Conservation (phyloP, 2,797 vertebrate species). For the Natrix natrix region DNA sequence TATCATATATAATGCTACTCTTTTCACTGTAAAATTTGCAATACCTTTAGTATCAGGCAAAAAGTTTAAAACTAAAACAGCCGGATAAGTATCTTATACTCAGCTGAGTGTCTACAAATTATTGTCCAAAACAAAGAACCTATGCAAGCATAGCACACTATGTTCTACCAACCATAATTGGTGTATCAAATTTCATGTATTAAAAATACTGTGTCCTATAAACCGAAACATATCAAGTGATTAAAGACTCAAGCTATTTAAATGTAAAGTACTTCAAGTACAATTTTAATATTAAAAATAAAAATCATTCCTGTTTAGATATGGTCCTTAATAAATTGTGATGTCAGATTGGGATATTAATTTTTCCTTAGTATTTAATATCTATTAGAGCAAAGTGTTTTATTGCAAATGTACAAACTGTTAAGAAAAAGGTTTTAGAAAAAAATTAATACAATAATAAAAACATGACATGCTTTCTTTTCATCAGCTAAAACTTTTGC, state of each 20-base stretch:
- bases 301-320: not conserved
- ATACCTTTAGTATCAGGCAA: not conserved
- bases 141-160: not conserved
- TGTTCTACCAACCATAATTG: not conserved
- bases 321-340: not conserved
- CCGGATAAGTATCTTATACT: not conserved
- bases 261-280: not conserved
- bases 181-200: not conserved
- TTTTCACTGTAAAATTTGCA: not conserved
- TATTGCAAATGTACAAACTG: not conserved
- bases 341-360: not conserved
- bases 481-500: not conserved
- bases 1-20: not conserved
- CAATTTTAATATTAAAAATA: not conserved
- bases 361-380: not conserved
- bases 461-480: not conserved
- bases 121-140: not conserved
- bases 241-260: not conserved
- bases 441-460: not conserved
- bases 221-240: not conserved
- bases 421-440: not conserved
- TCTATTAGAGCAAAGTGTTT: not conserved
- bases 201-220: not conserved
- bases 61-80: not conserved
- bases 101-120: not conserved